phyloP scores from a whole-genome alignment of 2,113 vertebrate genomes.

The Prietella phreatophila region DNA sequence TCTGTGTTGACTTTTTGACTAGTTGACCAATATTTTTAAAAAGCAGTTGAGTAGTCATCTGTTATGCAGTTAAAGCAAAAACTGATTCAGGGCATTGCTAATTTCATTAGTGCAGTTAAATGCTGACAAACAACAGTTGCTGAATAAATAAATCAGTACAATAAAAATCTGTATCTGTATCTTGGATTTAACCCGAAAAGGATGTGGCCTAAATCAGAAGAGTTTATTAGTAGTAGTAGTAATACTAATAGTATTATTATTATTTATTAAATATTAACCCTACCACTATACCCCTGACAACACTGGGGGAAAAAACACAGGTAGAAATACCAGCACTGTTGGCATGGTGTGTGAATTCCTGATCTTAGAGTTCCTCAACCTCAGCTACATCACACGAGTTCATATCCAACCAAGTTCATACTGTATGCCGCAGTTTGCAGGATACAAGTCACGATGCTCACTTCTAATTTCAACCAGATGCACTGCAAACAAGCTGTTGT shows the following conservation, averaged over 20 bases:
- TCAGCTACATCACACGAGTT: not conserved
- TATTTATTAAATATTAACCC: not conserved
- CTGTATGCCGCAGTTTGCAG: not conserved
- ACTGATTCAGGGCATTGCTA: not conserved
- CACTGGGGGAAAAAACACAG: not conserved
- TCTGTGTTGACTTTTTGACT: not conserved
- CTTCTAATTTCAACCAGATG: no score
- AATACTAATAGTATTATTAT: no score
- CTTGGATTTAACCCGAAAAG: not conserved
- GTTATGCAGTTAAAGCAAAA: not conserved
- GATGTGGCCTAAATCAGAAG: not conserved
- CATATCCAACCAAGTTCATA: not conserved
- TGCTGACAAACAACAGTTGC: not conserved
- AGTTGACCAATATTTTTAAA: not conserved
- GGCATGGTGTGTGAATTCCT: not conserved
- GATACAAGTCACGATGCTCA: not conserved
- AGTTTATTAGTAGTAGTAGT: no score
- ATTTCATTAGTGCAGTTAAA: not conserved
- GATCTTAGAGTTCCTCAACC: no score
- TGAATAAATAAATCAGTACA: not conserved
- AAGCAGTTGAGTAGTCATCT: not conserved
- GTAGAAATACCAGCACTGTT: no score
- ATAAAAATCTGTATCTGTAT: not conserved
- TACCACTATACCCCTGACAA: not conserved
- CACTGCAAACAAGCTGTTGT: no score